Evolutionary conservation across 2,797 vertebrate genomes (phyloP), one percentile per base, ranked within the genome.

Genomic region (Pogoniulus pusillus): DNA sequence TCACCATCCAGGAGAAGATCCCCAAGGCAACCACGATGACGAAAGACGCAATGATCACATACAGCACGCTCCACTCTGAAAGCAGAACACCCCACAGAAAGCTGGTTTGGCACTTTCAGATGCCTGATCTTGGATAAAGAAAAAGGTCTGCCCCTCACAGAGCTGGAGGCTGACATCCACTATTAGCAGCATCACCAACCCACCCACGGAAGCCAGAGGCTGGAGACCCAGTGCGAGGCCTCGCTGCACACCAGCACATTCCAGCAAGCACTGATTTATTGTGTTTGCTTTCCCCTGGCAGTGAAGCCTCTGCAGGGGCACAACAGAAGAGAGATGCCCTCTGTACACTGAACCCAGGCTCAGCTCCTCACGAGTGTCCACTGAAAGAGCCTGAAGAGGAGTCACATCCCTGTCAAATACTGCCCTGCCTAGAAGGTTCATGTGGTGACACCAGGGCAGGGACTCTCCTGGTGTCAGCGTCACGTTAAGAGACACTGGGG

Each of bases 11-110:
- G 29, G 98, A 96, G 59, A 99, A 77, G 70, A 98, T 98, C 73
- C 98, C 99, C 32, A 98, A 87, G 71, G 98, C 98, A 81, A 99
- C 99, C 92, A 99, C 97, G 23, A 99, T 98, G 97, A 99, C 96
- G 37, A 99, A 99, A 18, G 98, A 98, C 6, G 99, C 98, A 66
- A 99, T 99, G 29, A 99, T 98, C 75, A 99, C 99, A 27, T 99
- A 99, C n/a, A 99, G 98, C n/a, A 99, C 98, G 4, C 99, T 99
- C 99, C 99, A 99, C 82, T 99, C 99, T 99, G 98, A 73, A 96
- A 87, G 85, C 49, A 95, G 82, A 93, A 94, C 93, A 85, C 35
- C 64, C 73, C 92, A 85, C 37, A 71, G 64, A 72, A 79, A 85
- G 65, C 78, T 0, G 0, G 68, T 69, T 53, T 85, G 84, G 84